Base-by-base conservation (phyloP, 2,113 vertebrate genomes). In the Silurus glanis region DNA sequence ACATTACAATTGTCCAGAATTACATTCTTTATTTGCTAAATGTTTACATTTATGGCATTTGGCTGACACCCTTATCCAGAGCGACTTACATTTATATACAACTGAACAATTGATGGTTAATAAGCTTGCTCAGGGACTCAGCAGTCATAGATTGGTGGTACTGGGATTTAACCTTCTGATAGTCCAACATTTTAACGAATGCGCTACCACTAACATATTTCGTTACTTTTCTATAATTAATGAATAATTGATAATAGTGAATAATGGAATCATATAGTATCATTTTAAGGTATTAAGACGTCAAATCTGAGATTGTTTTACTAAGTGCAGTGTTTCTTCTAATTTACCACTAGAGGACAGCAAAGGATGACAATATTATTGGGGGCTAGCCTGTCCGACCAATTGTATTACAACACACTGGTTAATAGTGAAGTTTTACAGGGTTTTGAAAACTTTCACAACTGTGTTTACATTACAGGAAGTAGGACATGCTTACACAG, bases 311-410 rank as follows among this genome's bases (percentile, higher is more conserved):
- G 16, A 85, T 9, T 14, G 37, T 51, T 78, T 53, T 53, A 49
- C 16, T 17, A 75, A 76, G 53, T 47, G n/a, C 45, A 23, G 62
- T n/a, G 1, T 80, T 67, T 16, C 13, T 69, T 8, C 13, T 69
- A 16, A 80, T 25, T 69, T 45, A 75, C 85, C 85, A 74, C 85
- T 86, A 86, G 85, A 86, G 53, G 79, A 66, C 79, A 86, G 79
- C 66, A 74, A 58, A 74, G 78, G 49, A 37, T 55, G 9, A 21
- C 51, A 28, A 53, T 37, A 67, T 6, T 78, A 55, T 64, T 53
- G 45, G 16, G 53, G 19, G 12, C 4, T 51, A 64, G n/a, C 2
- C 14, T 61, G 67, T 47, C 25, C 61, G 28, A 62, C 9, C 7
- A 7, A 45, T 64, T 61, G 5, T 28, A 7, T 53, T 51, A 13